phyloP scores from a whole-genome alignment of 2,888 invertebrate species.

The Homarus gammarus region DNA sequence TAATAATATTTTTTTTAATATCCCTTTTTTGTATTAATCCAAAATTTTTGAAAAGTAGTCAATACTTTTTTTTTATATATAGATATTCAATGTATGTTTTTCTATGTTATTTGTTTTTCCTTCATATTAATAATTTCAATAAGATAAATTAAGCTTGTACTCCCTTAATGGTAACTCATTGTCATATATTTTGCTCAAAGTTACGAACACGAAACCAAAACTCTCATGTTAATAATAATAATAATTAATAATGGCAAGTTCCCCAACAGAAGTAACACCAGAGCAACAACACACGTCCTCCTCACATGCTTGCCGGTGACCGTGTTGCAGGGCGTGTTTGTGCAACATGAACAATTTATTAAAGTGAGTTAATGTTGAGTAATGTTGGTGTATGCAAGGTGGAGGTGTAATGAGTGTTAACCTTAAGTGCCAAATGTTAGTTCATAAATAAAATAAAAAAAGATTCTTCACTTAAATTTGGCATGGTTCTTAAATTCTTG shows the following conservation, averaged over 20 bases:
- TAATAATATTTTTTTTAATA: too few relatives aligned
- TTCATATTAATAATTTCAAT: too few relatives aligned
- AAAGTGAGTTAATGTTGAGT: too few relatives aligned
- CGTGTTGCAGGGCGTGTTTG: neutral
- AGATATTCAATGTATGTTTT: too few relatives aligned
- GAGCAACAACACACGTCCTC: too few relatives aligned
- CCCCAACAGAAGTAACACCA: too few relatives aligned
- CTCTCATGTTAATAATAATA: neutral
- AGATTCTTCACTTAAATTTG: neutral
- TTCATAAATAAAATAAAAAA: slow-evolving; percentile 7
- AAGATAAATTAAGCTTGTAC: slow-evolving; percentile 5
- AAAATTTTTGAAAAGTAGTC: too few relatives aligned
- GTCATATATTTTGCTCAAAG: neutral
- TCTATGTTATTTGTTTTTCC: neutral
- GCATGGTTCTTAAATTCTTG: neutral
- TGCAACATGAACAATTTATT: neutral
- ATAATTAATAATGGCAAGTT: neutral
- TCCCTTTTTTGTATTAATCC: too few relatives aligned
- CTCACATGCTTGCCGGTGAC: neutral
- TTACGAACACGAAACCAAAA: neutral
- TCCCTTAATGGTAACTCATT: neutral
- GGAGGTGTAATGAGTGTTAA: slow-evolving; percentile 15
- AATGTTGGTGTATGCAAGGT: slow-evolving; percentile 7
- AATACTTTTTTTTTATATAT: too few relatives aligned
- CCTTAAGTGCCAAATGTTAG: slow-evolving; percentile 32